Evolutionary conservation across 2,888 invertebrate genomes (phyloP), one percentile per base, ranked within the genome.

Genomic region (Geophilus truncorum): DNA sequence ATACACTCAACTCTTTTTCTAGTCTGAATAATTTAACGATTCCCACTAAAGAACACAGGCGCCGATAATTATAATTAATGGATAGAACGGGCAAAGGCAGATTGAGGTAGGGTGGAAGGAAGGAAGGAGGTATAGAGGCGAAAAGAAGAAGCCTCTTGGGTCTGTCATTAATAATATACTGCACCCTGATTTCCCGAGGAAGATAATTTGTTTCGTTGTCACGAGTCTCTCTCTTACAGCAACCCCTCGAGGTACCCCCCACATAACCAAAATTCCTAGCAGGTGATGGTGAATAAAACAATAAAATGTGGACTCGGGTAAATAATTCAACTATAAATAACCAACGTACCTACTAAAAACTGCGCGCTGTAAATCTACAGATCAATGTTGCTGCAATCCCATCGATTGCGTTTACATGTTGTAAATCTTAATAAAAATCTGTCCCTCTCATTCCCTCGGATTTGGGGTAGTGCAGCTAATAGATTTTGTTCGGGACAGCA

Each of bases 51-150:
- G 70, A 70, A 70, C 70, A 70, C 25, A 70, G 70, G 70, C 70
- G 70, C 70, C 70, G 70, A 70, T 70, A 70, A 70, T 70, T 70
- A 70, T 70, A 70, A 70, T 70, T 70, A 70, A 70, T 70, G 70
- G 70, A 70, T 70, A 12, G 70, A 70, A 70, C 70, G 70, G 51
- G 51, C 51, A 51, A n/a, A 70, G 15, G 70, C 70, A 70, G 70
- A 70, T 70, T 70, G 70, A 70, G 70, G 70, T 70, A 70, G 70
- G 28, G 70, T 28, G 70, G 70, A 70, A 28, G 70, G n/a, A 70
- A 23, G 70, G 70, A 25, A 28, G 51, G n/a, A n/a, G n/a, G n/a
- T n/a, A n/a, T 1, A 28, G 28, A 28, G 70, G 70, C 23, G 70
- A 70, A 70, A 70, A 70, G 70, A 70, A 70, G 70, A 70, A 70